Base-by-base conservation (phyloP, 2,888 invertebrate species). In the Prosapia bicincta region DNA sequence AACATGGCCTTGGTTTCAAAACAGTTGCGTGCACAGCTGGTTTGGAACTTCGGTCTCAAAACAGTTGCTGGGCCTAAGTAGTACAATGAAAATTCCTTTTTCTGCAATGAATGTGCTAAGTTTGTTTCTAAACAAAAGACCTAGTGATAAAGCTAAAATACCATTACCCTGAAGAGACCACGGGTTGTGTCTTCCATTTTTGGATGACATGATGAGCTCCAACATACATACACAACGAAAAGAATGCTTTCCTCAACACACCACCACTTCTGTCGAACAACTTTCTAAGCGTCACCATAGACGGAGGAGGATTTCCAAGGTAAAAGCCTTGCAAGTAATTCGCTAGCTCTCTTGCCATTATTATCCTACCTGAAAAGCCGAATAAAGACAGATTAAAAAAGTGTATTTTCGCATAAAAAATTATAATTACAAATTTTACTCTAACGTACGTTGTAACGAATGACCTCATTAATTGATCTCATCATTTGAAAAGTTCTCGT, bases 141-240 rank as follows among this genome's bases (percentile, higher is more conserved):
- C n/a, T n/a, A n/a, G n/a, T n/a, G n/a, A n/a, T n/a, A n/a, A n/a
- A n/a, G n/a, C n/a, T n/a, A n/a, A n/a, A n/a, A n/a, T n/a, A n/a
- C n/a, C n/a, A n/a, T 30, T 67, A 73, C 73, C 73, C 73, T 68
- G 73, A 68, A 68, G 73, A 68, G n/a, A 73, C 68, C 26, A 73
- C 43, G 7, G 73, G 73, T 26, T 43, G 38, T 0, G 68, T 66
- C 1, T 5, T 26, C 73, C 73, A 73, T 5, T 67, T 73, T 26
- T 73, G 68, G 10, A 67, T 24, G 7, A 73, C 73, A 28, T 73
- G 73, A 28, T 73, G 73, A 25, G 43, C 73, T 20, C 73, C 73
- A 9, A 73, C 73, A n/a, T 73, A 73, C 73, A 73, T 73, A 28
- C 73, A 68, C n/a, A 73, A 54, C 10, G 73, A 73, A 54, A 73